Percentiles rank a stretch among this genome's conserved stretches.
Evolutionary conservation across 1,140 invertebrate species (phyloP).

Genomic region (Lasaia peninsularis): DNA sequence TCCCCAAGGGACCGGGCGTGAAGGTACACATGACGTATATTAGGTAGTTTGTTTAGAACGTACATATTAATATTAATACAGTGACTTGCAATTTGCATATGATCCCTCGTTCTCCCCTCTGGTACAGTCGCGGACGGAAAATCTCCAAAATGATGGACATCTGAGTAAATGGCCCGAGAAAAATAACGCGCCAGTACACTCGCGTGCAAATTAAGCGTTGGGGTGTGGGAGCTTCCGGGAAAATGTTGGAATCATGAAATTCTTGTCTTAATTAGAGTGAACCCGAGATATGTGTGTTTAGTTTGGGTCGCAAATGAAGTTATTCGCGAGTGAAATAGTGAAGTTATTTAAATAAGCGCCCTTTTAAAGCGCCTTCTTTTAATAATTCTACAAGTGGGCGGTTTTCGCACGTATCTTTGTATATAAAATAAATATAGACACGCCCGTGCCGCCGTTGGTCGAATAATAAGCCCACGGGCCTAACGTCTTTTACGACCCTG

Average conservation of each 20-base stretch:
- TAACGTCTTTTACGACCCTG: no score
- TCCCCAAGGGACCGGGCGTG: no score
- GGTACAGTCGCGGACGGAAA: slow-evolving; percentile 44
- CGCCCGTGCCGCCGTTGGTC: no score
- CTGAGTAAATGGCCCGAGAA: slow-evolving; percentile 66
- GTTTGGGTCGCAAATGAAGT: not conserved
- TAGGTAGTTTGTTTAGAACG: slow-evolving; percentile 27
- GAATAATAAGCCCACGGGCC: no score
- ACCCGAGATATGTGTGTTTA: slow-evolving; percentile 2
- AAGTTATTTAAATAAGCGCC: not conserved
- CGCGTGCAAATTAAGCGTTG: slow-evolving; percentile 42
- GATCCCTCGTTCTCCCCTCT: slow-evolving; percentile 45
- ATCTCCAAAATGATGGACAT: slow-evolving; percentile 61
- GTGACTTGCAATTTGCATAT: slow-evolving; percentile 54
- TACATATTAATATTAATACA: slow-evolving; percentile 58
- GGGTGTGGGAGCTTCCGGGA: slow-evolving; percentile 6
- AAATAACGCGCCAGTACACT: slow-evolving; percentile 48
- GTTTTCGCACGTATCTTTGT: no score
- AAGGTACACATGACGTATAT: no score
- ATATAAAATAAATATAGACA: no score
- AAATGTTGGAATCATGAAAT: slow-evolving; percentile 24
- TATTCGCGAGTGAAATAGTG: not conserved
- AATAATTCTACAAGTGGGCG: not conserved
- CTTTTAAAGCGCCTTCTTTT: no score
- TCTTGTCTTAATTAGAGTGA: slow-evolving; percentile 29